A percentile compares a stretch with the other conserved stretches of the same genome.
Evolutionary conservation across 2,888 invertebrate genomes (phyloP).

Genomic region (Dichetophora obliterata): DNA sequence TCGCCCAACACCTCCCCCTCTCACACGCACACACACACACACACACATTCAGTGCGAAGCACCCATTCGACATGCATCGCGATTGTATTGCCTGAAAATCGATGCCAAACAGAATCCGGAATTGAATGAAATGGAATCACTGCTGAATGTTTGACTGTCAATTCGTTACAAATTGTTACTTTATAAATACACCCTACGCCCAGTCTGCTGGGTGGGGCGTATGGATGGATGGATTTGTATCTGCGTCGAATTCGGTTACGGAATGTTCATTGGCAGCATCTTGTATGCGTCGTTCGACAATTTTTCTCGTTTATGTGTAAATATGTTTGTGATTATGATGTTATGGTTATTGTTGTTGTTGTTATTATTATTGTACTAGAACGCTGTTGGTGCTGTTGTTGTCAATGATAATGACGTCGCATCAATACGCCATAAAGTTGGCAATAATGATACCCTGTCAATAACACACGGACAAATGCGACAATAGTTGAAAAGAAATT

Average conservation of each 20-base stretch:
- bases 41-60: constrained; percentile 38
- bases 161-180: constrained; percentile 30
- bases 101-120: constrained; percentile 62
- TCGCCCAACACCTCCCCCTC: constrained; percentile 7
- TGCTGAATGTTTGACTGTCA: constrained; percentile 4
- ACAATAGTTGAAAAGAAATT: constrained; percentile 4
- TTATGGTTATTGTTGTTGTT: constrained; percentile 39
- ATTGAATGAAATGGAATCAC: not conserved
- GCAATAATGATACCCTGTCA: constrained; percentile 67
- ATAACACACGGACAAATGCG: constrained; percentile 51
- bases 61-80: not conserved
- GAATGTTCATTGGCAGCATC: constrained; percentile 53
- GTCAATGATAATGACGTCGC: constrained; percentile 50
- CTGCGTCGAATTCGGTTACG: constrained; percentile 41
- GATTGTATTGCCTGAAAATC: constrained; percentile 58
- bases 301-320: constrained; percentile 47
- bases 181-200: not conserved
- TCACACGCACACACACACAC: constrained; percentile 32
- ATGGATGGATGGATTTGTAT: constrained; percentile 39
- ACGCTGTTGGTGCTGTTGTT: constrained; percentile 44
- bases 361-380: constrained; percentile 12
- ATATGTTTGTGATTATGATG: constrained; percentile 35
- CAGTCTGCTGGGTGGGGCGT: not conserved
- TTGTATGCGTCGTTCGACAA: constrained; percentile 53
- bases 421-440: constrained; percentile 61